phyloP scores from a whole-genome alignment of 2,797 vertebrate genomes.

The Urophycis tenuis region DNA sequence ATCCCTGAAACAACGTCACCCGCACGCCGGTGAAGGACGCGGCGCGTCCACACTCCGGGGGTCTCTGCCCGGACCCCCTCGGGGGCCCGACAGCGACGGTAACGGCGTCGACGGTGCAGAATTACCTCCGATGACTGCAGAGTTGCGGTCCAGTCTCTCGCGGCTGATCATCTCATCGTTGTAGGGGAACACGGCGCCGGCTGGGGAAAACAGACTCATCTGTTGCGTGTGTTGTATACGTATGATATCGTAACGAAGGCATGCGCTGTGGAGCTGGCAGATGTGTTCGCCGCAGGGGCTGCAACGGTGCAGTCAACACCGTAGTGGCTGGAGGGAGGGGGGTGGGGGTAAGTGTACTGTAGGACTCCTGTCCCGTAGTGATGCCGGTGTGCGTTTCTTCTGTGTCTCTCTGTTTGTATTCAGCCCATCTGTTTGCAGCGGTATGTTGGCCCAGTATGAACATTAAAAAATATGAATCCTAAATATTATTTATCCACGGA shows the following conservation, averaged over 20 bases:
- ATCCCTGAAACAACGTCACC: too few relatives aligned
- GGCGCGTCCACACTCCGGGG: too few relatives aligned
- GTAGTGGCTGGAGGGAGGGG: neutral
- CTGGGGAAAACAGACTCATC: constrained; percentile 45
- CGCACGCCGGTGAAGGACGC: too few relatives aligned
- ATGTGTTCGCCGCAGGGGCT: neutral
- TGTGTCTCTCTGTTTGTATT: neutral
- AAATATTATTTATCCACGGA: neutral
- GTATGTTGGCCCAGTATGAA: neutral
- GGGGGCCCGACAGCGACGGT: neutral
- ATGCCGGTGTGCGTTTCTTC: neutral
- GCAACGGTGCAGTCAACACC: neutral
- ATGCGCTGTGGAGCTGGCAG: neutral
- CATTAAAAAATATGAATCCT: neutral
- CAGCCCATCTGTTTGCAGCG: too few relatives aligned
- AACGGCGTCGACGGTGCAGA: neutral
- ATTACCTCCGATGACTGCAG: constrained; percentile 90
- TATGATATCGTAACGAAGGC: neutral
- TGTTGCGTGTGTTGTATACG: neutral
- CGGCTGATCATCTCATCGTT: constrained; percentile 76
- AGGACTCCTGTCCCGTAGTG: neutral
- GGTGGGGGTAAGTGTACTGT: neutral
- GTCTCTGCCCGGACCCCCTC: neutral
- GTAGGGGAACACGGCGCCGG: constrained; percentile 81
- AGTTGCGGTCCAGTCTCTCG: constrained; percentile 85